These are phyloP conservation scores for Anisognathus igniventris DNA, from an alignment of 2,797 vertebrate species.

Conservation along the genomic window DNA sequence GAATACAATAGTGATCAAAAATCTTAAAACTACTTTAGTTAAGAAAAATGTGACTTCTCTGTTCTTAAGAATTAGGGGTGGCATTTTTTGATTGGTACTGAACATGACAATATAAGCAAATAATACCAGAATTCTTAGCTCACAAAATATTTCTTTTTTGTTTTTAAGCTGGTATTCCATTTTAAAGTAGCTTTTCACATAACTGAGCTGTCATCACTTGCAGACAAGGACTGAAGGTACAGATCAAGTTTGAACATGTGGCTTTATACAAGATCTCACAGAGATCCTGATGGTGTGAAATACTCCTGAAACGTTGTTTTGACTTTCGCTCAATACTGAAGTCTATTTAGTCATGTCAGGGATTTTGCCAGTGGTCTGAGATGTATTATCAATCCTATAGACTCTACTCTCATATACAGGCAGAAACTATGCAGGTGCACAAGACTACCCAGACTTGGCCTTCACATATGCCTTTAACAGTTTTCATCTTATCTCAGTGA, in stretches of 20 bases:
- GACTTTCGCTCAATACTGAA: neutral
- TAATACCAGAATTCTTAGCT: neutral
- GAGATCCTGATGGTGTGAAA: neutral
- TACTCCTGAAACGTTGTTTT: conserved; percentile 15
- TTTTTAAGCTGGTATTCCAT: neutral
- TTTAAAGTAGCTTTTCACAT: conserved; percentile 24
- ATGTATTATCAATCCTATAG: neutral
- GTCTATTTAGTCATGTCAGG: neutral
- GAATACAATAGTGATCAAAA: neutral
- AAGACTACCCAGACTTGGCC: neutral
- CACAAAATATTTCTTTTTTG: neutral
- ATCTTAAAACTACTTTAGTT: neutral
- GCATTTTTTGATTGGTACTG: neutral
- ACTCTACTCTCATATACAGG: neutral
- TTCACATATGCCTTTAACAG: conserved; percentile 16
- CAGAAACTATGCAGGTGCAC: neutral
- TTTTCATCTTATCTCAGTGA: conserved; percentile 22
- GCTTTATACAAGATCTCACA: neutral
- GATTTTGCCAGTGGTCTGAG: neutral
- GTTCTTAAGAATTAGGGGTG: neutral
- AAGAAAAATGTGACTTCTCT: neutral
- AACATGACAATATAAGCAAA: neutral
- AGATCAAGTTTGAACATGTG: conserved; percentile 3
- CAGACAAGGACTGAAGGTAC: neutral
- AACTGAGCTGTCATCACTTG: conserved; percentile 2